These are phyloP conservation scores for Seriola quinqueradiata DNA, from an alignment of 2,113 vertebrate species.

Conservation along the genomic window DNA sequence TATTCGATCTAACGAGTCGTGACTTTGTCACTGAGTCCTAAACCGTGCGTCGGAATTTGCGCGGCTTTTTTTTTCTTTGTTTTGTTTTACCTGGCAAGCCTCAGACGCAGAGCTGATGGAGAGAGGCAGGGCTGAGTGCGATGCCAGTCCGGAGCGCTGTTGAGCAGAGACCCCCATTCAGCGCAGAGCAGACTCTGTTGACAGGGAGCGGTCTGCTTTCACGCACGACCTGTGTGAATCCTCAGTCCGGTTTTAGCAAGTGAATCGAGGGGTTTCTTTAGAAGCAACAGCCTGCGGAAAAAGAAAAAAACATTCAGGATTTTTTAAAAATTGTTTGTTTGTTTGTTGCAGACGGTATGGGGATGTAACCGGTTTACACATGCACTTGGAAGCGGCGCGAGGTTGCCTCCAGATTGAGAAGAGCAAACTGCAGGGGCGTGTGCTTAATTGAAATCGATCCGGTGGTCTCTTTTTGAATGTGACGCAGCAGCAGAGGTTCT, in stretches of 20 bases:
- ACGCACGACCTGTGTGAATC: slow-evolving; percentile 40
- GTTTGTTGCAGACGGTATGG: slow-evolving; percentile 11
- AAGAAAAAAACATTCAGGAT: slow-evolving; percentile 10
- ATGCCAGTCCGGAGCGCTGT: slow-evolving; percentile 45
- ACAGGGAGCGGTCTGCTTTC: slow-evolving; percentile 63
- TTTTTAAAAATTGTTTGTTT: background rate
- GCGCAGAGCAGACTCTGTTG: slow-evolving; percentile 40
- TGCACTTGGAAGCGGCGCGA: slow-evolving; percentile 60
- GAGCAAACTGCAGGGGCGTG: slow-evolving; percentile 68
- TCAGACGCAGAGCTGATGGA: slow-evolving; percentile 55
- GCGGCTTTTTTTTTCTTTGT: background rate
- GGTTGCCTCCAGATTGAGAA: slow-evolving; percentile 57
- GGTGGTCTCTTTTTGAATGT: slow-evolving; percentile 72
- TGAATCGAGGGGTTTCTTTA: background rate
- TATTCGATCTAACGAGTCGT: slow-evolving; percentile 23
- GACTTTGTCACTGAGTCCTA: slow-evolving; percentile 21
- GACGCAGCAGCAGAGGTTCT: slow-evolving; percentile 69
- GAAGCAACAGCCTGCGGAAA: slow-evolving; percentile 3
- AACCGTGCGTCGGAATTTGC: slow-evolving; percentile 37
- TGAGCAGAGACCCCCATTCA: slow-evolving; percentile 47
- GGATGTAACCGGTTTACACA: slow-evolving; percentile 60
- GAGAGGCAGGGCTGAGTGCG: slow-evolving; percentile 55
- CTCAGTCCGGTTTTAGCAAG: slow-evolving; percentile 8
- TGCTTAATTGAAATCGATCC: slow-evolving; percentile 72
- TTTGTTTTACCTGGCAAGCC: slow-evolving; percentile 50